phyloP scores from a whole-genome alignment of 2,888 invertebrate species.

The Phengaris arion region DNA sequence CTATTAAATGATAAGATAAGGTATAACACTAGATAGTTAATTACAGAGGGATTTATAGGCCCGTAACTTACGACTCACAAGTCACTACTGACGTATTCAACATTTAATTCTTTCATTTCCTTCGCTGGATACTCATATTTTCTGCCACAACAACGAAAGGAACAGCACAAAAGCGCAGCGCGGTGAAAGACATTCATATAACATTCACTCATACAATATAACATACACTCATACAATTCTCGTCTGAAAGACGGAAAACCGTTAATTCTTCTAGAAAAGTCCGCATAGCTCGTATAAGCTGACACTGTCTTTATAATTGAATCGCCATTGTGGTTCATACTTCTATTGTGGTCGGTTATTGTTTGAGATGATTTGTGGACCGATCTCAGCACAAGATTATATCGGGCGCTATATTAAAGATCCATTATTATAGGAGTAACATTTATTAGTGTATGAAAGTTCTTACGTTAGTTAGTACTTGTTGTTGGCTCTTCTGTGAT shows the following conservation, averaged over 20 bases:
- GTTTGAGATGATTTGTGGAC: slow-evolving; percentile 9
- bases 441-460: slow-evolving; percentile 7
- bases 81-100: background rate
- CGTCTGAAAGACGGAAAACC: background rate
- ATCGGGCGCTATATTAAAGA: background rate
- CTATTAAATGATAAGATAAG: too few species aligned
- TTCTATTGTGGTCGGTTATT: background rate
- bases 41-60: too few species aligned
- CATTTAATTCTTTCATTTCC: background rate
- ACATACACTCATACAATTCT: slow-evolving; percentile 11
- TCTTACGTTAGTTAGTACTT: too few species aligned
- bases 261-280: slow-evolving; percentile 12
- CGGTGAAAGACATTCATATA: background rate
- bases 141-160: background rate
- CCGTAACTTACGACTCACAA: background rate
- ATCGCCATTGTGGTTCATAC: slow-evolving; percentile 2
- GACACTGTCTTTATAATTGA: slow-evolving; percentile 10
- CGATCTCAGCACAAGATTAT: background rate
- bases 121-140: background rate
- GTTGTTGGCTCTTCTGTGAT: too few species aligned
- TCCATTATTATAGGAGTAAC: background rate
- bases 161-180: background rate
- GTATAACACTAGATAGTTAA: too few species aligned
- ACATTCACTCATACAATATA: background rate
- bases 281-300: background rate